These are phyloP conservation scores for Sebastolobus alascanus DNA, from an alignment of 2,797 vertebrate genomes.

Conservation along the genomic window DNA sequence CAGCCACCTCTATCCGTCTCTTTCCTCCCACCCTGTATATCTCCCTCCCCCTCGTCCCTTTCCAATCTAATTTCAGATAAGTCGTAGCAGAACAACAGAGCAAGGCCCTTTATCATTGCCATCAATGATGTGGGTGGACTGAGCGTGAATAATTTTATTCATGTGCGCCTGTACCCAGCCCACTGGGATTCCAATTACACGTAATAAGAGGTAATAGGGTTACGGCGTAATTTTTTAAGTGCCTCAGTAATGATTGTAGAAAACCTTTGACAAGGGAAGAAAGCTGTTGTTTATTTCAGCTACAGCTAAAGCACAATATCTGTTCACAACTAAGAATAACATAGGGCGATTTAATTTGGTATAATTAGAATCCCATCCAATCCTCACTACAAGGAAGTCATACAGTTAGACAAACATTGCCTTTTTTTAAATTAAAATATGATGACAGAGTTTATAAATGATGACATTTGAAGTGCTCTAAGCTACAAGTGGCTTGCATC, in stretches of 20 bases:
- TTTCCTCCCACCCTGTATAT: slow-evolving; percentile 80
- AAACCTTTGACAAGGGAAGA: slow-evolving; percentile 68
- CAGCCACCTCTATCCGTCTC: slow-evolving; percentile 78
- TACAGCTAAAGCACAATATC: slow-evolving; percentile 41
- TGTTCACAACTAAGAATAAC: slow-evolving; percentile 55
- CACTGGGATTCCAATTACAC: slow-evolving; percentile 76
- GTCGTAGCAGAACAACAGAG: slow-evolving; percentile 79
- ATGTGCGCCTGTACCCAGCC: slow-evolving; percentile 70
- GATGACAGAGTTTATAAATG: not conserved
- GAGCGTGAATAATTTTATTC: slow-evolving; percentile 81
- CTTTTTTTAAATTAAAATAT: slow-evolving; percentile 11
- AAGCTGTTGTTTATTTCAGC: slow-evolving; percentile 54
- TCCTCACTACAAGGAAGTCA: slow-evolving; percentile 5
- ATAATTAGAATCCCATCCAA: slow-evolving; percentile 38
- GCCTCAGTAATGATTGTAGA: slow-evolving; percentile 66
- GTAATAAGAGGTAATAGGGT: slow-evolving; percentile 81
- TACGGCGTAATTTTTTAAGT: slow-evolving; percentile 79
- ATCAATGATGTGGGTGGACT: slow-evolving; percentile 83
- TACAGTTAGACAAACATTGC: not conserved
- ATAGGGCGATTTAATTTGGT: slow-evolving; percentile 51
- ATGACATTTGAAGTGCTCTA: not conserved
- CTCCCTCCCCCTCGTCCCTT: slow-evolving; percentile 75
- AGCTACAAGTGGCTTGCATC: slow-evolving; percentile 24
- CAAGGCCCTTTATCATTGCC: slow-evolving; percentile 80
- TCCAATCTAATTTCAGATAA: slow-evolving; percentile 86